A percentile compares a stretch with the other conserved stretches of the same genome.
These are phyloP conservation scores for Cryptus viduatorius DNA, from an alignment of 2,888 invertebrate genomes.

Conservation along the genomic window DNA sequence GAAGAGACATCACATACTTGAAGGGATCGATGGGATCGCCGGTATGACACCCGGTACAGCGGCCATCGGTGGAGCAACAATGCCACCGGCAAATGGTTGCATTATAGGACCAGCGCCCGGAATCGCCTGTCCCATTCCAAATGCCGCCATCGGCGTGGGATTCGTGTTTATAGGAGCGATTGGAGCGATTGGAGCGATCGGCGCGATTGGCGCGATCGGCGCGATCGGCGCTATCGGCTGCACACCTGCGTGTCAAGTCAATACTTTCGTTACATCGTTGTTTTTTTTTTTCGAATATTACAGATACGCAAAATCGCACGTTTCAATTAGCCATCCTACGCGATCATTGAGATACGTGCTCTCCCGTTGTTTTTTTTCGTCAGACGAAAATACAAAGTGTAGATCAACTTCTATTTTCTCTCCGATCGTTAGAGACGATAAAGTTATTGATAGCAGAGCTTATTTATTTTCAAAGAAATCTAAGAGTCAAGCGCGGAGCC, in stretches of 20 bases:
- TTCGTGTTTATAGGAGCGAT: constrained; percentile 82
- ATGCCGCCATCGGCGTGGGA: constrained; percentile 82
- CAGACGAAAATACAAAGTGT: not conserved
- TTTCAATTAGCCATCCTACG: not conserved
- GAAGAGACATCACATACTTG: constrained; percentile 70
- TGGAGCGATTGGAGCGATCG: constrained; percentile 80
- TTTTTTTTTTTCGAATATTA: not conserved
- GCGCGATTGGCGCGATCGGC: constrained; percentile 79
- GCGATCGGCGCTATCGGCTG: constrained; percentile 80
- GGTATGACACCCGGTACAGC: constrained; percentile 73
- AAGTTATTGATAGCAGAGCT: not conserved
- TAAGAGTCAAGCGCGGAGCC: constrained; percentile 8
- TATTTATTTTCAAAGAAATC: not conserved
- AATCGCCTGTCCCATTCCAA: constrained; percentile 79
- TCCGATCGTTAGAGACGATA: not conserved
- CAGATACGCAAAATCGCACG: not conserved
- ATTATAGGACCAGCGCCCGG: constrained; percentile 72
- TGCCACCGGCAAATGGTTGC: constrained; percentile 77
- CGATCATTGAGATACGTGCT: not conserved
- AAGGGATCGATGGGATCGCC: constrained; percentile 73
- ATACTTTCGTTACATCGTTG: not conserved
- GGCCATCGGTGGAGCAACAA: constrained; percentile 73
- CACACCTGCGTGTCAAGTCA: constrained; percentile 72
- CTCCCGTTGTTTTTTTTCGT: not conserved
- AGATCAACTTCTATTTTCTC: not conserved